Evolutionary conservation across 2,113 vertebrate species (phyloP).

Genomic region (Oxyura jamaicensis): DNA sequence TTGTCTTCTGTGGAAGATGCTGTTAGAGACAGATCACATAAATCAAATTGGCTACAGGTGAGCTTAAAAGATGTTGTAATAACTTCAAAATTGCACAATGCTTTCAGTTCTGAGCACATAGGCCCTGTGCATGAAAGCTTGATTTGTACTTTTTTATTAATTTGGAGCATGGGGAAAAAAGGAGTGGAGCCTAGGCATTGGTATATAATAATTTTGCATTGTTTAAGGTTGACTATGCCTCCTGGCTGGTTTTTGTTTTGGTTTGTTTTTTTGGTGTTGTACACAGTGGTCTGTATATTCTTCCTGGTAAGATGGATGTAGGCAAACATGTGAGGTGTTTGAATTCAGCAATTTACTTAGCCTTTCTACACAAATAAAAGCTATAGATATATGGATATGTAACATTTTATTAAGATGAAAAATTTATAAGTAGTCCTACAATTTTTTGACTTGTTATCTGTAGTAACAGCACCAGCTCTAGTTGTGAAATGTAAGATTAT

Average conservation of each 20-base stretch:
- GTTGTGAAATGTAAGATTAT: not conserved
- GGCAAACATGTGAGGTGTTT: not conserved
- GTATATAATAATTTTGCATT: not conserved
- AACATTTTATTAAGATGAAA: not conserved
- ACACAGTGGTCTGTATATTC: not conserved
- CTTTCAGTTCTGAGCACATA: not conserved
- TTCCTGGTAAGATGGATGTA: not conserved
- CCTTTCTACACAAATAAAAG: not conserved
- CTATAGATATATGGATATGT: too few relatives aligned
- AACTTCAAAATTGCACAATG: fast-evolving
- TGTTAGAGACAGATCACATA: slow-evolving; percentile 96
- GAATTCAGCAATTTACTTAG: not conserved
- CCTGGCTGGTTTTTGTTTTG: not conserved
- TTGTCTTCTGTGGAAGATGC: slow-evolving; percentile 98
- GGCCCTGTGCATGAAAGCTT: not conserved
- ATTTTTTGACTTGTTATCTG: not conserved
- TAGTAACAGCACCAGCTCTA: not conserved
- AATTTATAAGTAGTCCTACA: not conserved
- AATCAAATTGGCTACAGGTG: slow-evolving; percentile 98
- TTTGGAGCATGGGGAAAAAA: not conserved
- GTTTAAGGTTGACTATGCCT: not conserved
- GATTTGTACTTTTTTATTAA: not conserved
- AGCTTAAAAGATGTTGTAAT: not conserved
- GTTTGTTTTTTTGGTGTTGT: not conserved
- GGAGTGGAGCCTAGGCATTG: not conserved